Base-by-base conservation (phyloP, 2,888 invertebrate species). In the Desoria tigrina region DNA sequence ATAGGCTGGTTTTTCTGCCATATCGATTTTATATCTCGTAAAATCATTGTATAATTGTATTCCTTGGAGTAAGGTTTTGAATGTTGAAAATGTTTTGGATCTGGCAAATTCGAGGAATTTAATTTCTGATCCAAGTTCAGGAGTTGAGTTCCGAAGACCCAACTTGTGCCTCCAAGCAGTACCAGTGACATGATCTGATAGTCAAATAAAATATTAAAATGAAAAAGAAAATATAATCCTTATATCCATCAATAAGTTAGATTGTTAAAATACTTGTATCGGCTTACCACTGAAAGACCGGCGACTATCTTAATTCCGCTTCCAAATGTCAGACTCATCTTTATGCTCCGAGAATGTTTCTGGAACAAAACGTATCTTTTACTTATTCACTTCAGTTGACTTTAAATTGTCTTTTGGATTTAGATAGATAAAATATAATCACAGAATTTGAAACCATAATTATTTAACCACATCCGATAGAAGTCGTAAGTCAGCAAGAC, bases 1-100 rank as follows among this genome's bases (percentile, higher is more conserved):
- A 66, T 53, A 1, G 66, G 58, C 11, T 58, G 39, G 24, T 55
- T 57, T 39, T 61, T 69, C n/a, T 23, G 18, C 70, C 66, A 62
- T 14, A 55, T 9, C 14, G 18, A 21, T 23, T 55, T 51, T 11
- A 69, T 28, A 7, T 14, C 24, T 23, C 42, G 16, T 16, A 59
- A 37, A 2, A 56, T 1, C 16, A 51, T 42, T 21, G n/a, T 11
- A 49, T 62, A 65, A 49, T 61, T 14, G 16, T 18, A 42, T 4
- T 42, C 49, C 2, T 42, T 26, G 14, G 39, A 21, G n/a, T n/a
- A n/a, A n/a, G n/a, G n/a, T 18, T 23, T 39, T 42, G n/a, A 11
- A 16, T 4, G 18, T 39, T 42, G 3, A 42, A 9, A 37, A 16
- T 26, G 9, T 23, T 54, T 53, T 7, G 32, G 11, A 42, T 61